phyloP scores from a whole-genome alignment of 2,797 vertebrate genomes.

The Adrianichthys oophorus region DNA sequence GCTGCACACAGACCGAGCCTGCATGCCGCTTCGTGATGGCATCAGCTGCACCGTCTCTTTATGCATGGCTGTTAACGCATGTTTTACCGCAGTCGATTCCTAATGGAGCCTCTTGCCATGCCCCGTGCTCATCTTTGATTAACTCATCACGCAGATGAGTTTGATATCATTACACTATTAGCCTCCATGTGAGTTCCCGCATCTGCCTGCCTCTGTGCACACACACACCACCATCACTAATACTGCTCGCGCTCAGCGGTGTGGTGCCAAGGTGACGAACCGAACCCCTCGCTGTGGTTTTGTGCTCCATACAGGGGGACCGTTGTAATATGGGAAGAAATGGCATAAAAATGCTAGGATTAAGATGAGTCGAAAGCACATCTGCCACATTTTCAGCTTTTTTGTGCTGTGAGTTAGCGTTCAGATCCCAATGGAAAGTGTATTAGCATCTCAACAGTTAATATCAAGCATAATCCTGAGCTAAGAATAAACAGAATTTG shows the following conservation, averaged over 20 bases:
- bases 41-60: conserved; percentile 42
- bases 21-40: conserved; percentile 54
- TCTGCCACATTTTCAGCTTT: conserved; percentile 19
- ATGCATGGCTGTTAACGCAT: conserved; percentile 65
- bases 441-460: conserved; percentile 40
- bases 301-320: conserved; percentile 56
- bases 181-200: conserved; percentile 57
- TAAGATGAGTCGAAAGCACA: conserved; percentile 27
- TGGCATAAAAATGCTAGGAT: conserved; percentile 66
- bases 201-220: conserved; percentile 58
- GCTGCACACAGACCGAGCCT: conserved; percentile 39
- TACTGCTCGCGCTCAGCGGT: conserved; percentile 46
- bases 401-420: conserved; percentile 32
- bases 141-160: conserved; percentile 61
- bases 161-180: conserved; percentile 59
- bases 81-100: conserved; percentile 46
- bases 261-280: conserved; percentile 45
- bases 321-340: conserved; percentile 75
- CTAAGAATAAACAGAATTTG: conserved; percentile 45
- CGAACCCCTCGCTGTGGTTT: conserved; percentile 48
- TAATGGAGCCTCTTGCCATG: conserved; percentile 46
- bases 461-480: conserved; percentile 44
- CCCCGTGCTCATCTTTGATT: conserved; percentile 60
- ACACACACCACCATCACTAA: conserved; percentile 58
- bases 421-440: conserved; percentile 35